These are phyloP conservation scores for Pandemis heparana DNA, from an alignment of 2,888 invertebrate species.

Conservation along the genomic window DNA sequence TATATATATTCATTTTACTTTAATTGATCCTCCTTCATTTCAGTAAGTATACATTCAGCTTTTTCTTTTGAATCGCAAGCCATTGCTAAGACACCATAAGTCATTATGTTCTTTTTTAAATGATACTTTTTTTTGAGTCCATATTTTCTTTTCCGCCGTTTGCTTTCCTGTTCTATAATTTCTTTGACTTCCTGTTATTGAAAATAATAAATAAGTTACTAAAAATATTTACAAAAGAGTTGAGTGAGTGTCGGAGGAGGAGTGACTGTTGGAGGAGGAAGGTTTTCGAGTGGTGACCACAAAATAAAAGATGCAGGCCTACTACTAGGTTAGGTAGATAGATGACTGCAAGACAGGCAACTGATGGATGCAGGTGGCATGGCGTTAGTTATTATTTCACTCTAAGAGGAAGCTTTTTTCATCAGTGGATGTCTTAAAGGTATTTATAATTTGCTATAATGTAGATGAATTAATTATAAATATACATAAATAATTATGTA, in stretches of 20 bases:
- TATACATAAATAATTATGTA: too few species aligned
- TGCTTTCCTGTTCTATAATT: slow-evolving; percentile 82
- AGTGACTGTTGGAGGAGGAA: too few species aligned
- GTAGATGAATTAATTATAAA: too few species aligned
- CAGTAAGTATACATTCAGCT: slow-evolving; percentile 87
- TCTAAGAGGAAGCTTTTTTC: background rate
- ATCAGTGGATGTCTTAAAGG: background rate
- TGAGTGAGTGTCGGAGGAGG: too few species aligned
- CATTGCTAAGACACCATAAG: slow-evolving; percentile 94
- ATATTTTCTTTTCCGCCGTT: slow-evolving; percentile 63
- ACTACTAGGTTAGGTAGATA: too few species aligned
- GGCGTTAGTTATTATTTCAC: too few species aligned
- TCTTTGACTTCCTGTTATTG: slow-evolving; percentile 82
- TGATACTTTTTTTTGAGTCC: slow-evolving; percentile 73
- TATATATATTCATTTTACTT: slow-evolving; percentile 76
- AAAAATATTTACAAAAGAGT: background rate
- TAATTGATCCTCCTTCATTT: slow-evolving; percentile 89
- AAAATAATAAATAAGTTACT: slow-evolving; percentile 32
- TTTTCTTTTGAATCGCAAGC: slow-evolving; percentile 89
- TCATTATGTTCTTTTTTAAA: slow-evolving; percentile 90
- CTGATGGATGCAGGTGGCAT: too few species aligned
- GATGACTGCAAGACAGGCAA: too few species aligned
- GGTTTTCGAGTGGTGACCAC: too few species aligned
- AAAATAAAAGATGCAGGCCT: too few species aligned
- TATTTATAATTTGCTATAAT: background rate